Evolutionary conservation across 2,797 vertebrate genomes (phyloP).

Genomic region (Pseudotriccus pelzelni): DNA sequence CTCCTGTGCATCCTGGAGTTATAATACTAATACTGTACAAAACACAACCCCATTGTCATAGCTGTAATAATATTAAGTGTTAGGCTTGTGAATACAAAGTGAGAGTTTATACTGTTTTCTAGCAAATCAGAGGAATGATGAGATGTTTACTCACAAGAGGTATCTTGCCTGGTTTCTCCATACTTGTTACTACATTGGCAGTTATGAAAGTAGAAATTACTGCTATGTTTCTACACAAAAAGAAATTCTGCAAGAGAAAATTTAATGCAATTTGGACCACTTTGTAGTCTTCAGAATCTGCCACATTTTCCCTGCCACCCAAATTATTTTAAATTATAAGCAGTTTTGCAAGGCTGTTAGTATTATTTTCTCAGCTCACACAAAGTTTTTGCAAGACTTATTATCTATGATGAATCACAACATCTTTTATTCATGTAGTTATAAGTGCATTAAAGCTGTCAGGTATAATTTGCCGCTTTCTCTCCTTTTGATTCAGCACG

Average conservation of each 20-base stretch:
- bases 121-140: not conserved
- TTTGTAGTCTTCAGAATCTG: not conserved
- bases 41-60: not conserved
- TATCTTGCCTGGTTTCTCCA: not conserved
- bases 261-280: not conserved
- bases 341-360: slow-evolving; percentile 23
- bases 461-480: slow-evolving; percentile 44
- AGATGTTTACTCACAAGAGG: not conserved
- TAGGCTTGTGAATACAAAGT: not conserved
- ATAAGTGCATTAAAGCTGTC: slow-evolving; percentile 13
- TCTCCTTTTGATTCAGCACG: not conserved
- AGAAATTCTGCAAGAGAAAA: not conserved
- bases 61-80: not conserved
- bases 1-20: not conserved
- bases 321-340: slow-evolving; percentile 20
- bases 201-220: not conserved
- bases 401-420: slow-evolving; percentile 23
- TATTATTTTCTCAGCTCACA: slow-evolving; percentile 19
- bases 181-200: not conserved
- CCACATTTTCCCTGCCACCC: not conserved
- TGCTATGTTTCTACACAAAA: not conserved
- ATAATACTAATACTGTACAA: not conserved
- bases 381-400: not conserved
- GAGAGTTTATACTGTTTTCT: not conserved
- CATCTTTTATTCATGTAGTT: slow-evolving; percentile 47